These are phyloP conservation scores for Apistogramma diplotaenia DNA, from an alignment of 2,113 vertebrate species.

Conservation along the genomic window DNA sequence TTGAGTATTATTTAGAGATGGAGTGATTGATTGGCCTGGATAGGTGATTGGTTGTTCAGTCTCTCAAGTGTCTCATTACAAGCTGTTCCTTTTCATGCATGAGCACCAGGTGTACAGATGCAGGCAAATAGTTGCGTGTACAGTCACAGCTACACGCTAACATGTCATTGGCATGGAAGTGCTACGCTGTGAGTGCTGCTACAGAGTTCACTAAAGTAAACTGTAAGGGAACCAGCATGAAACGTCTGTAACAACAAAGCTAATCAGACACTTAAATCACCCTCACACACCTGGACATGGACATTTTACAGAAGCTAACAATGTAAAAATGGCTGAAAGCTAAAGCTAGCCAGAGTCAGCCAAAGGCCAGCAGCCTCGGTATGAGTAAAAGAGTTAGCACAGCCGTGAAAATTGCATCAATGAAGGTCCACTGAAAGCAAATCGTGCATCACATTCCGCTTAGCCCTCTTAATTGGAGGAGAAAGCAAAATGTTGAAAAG, in stretches of 20 bases:
- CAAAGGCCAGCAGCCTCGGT: not conserved
- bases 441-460: no score
- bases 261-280: not conserved
- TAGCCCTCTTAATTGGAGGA: no score
- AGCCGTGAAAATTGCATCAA: no score
- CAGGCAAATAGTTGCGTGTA: not conserved
- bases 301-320: not conserved
- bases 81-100: not conserved
- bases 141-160: no score
- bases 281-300: not conserved
- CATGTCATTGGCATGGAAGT: not conserved
- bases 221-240: not conserved
- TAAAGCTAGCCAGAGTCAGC: not conserved
- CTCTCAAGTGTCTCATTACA: not conserved
- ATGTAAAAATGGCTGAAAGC: not conserved
- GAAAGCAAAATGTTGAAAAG: no score
- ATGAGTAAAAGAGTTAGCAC: not conserved
- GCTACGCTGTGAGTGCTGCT: not conserved
- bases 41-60: not conserved
- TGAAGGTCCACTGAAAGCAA: no score
- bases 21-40: no score
- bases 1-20: no score
- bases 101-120: not conserved
- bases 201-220: not conserved
- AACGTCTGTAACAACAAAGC: not conserved